Evolutionary conservation across 2,888 invertebrate species (phyloP).

Genomic region (Cenopis cana): DNA sequence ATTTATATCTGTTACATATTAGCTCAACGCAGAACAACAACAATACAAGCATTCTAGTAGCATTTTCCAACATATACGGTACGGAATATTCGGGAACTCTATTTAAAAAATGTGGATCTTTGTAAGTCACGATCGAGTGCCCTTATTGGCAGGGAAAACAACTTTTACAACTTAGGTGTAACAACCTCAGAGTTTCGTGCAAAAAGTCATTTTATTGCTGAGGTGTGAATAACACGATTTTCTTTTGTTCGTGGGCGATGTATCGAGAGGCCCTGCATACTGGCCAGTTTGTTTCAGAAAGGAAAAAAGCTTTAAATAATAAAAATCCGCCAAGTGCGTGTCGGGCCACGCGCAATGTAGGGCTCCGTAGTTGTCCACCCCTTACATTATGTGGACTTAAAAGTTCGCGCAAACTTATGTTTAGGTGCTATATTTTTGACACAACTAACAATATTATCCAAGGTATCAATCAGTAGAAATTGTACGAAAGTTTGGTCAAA

Average conservation of each 20-base stretch:
- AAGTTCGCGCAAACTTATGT: no score
- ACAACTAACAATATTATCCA: no score
- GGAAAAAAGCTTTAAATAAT: neutral
- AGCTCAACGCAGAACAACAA: neutral
- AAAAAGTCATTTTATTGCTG: constrained; percentile 24
- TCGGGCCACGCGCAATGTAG: no score
- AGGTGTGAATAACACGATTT: constrained; percentile 23
- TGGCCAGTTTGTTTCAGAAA: constrained; percentile 2
- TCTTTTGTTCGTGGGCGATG: neutral
- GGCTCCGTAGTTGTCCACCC: no score
- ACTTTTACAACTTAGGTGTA: constrained; percentile 27
- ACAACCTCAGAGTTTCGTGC: constrained; percentile 10
- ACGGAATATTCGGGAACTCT: constrained; percentile 13
- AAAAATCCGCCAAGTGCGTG: no score
- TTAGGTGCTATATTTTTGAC: no score
- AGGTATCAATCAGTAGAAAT: no score
- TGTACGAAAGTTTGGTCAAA: no score
- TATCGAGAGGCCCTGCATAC: neutral
- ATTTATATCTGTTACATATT: no score
- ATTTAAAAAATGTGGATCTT: constrained; percentile 28
- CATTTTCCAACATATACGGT: constrained; percentile 6
- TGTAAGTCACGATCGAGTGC: constrained; percentile 39
- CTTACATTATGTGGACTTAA: no score
- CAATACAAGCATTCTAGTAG: constrained; percentile 2
- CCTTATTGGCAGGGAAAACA: constrained; percentile 32